These are phyloP conservation scores for Lepidonotus clava DNA, from an alignment of 2,888 invertebrate species.

Conservation along the genomic window DNA sequence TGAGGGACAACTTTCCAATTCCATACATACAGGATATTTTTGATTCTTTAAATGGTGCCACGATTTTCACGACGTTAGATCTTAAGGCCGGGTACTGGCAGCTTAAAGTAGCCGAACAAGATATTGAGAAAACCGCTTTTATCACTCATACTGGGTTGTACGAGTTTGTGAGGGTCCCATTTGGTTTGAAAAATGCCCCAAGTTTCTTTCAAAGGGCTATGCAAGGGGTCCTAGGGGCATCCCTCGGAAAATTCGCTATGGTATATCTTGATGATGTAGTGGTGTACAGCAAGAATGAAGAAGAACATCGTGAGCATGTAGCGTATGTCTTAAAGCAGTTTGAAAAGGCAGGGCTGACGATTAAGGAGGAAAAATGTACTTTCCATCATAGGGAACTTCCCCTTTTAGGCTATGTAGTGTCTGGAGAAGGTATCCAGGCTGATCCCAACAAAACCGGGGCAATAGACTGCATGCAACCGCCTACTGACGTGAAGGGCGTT, in stretches of 20 bases:
- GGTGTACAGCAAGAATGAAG: slow-evolving; percentile 35
- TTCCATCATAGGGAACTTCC: slow-evolving; percentile 57
- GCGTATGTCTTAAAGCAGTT: slow-evolving; percentile 56
- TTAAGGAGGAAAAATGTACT: slow-evolving; percentile 61
- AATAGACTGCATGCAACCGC: slow-evolving; percentile 35
- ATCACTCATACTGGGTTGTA: slow-evolving; percentile 54
- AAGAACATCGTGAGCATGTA: slow-evolving; percentile 54
- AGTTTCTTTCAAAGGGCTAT: slow-evolving; percentile 58
- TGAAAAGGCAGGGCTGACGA: slow-evolving; percentile 45
- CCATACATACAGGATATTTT: slow-evolving; percentile 62
- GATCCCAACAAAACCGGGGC: slow-evolving; percentile 59
- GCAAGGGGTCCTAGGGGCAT: slow-evolving; percentile 53
- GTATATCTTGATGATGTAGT: slow-evolving; percentile 62
- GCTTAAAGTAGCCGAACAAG: slow-evolving; percentile 48
- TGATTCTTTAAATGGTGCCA: slow-evolving; percentile 59
- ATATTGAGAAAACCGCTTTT: slow-evolving; percentile 60
- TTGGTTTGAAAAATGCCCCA: slow-evolving; percentile 63
- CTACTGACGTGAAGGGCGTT: slow-evolving; percentile 47
- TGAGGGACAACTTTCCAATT: slow-evolving; percentile 53
- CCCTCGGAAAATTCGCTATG: slow-evolving; percentile 35
- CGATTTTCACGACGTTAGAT: slow-evolving; percentile 59
- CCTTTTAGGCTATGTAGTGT: slow-evolving; percentile 57
- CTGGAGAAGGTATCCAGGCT: slow-evolving; percentile 55
- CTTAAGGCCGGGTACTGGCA: slow-evolving; percentile 60
- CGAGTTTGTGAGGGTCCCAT: slow-evolving; percentile 59